Conservation (phyloP, 92 coral and sea anemone genomes). For the Galaxea fascicularis region DNA sequence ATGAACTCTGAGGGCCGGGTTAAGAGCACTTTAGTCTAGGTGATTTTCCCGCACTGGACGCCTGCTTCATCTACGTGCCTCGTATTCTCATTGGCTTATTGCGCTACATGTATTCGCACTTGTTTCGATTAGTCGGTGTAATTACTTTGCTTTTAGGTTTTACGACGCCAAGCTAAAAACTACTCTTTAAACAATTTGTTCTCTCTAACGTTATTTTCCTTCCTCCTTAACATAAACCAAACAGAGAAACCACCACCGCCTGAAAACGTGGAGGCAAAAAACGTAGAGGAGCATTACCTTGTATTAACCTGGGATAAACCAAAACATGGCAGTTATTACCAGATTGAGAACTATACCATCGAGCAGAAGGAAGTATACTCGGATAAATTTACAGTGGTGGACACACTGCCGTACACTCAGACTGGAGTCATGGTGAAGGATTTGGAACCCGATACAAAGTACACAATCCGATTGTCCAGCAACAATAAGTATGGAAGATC, state of each 20-base stretch:
- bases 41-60: not conserved
- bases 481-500: constrained; percentile 19
- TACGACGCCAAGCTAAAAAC: too few relatives aligned
- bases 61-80: not conserved
- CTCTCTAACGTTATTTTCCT: too few relatives aligned
- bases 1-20: too few relatives aligned
- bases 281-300: constrained; percentile 6
- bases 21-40: too few relatives aligned
- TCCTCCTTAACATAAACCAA: too few relatives aligned
- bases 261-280: not conserved
- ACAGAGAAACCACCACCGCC: constrained; percentile 24
- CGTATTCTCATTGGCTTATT: too few relatives aligned
- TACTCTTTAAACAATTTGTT: too few relatives aligned
- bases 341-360: not conserved
- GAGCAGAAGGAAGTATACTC: not conserved
- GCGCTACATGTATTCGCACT: too few relatives aligned
- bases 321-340: constrained; percentile 11
- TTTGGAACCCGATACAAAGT: constrained; percentile 16
- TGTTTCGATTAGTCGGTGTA: too few relatives aligned
- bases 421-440: constrained; percentile 4
- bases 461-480: constrained; percentile 21
- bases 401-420: not conserved
- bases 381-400: not conserved
- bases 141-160: too few relatives aligned
- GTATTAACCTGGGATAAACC: constrained; percentile 11